Base-by-base conservation (phyloP, 2,888 invertebrate species). In the Drosophila villosipedis region DNA sequence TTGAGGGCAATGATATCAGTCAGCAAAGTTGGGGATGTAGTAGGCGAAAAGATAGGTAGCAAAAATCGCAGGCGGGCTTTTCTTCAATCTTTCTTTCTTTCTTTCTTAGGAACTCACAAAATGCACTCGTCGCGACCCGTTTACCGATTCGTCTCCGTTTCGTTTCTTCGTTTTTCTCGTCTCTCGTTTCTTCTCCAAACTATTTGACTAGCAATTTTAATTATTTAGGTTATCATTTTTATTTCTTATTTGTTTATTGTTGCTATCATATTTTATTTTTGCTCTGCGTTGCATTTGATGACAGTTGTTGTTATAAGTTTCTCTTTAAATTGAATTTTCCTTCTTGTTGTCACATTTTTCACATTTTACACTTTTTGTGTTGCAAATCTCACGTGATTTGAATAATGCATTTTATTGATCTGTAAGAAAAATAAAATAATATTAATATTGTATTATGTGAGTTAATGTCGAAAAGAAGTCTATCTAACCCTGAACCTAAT, bases 191-290 rank as follows among this genome's bases (percentile, higher is more conserved):
- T 71, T 69, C 35, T 71, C 60, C 67, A 67, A 73, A 73, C 66
- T 75, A 62, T 79, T 74, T 83, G 83, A 85, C 83, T 88, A 88
- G 79, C 72, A 84, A 77, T 78, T 76, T 83, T 59, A 66, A 77
- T 78, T 76, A 83, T 85, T 84, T 85, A 88, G 78, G 78, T 82
- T 83, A 90, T 83, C 73, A 85, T 89, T 74, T 78, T 82, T 47
- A 47, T 47, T 65, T 60, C 68, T 54, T 54, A 60, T 52, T 76
- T 73, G 2, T 28, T 54, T 54, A 35, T 60, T 58, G n/a, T 59
- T 54, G 22, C 52, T 47, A 47, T 47, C 28, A 47, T 47, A 47
- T 47, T 47, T 25, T 25, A 47, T 37, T 66, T 41, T 43, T 41
- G 35, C 49, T 57, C 31, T 19, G 28, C 35, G 50, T 57, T 70